Conservation (phyloP, 2,888 invertebrate genomes). For the Eledone cirrhosa region DNA sequence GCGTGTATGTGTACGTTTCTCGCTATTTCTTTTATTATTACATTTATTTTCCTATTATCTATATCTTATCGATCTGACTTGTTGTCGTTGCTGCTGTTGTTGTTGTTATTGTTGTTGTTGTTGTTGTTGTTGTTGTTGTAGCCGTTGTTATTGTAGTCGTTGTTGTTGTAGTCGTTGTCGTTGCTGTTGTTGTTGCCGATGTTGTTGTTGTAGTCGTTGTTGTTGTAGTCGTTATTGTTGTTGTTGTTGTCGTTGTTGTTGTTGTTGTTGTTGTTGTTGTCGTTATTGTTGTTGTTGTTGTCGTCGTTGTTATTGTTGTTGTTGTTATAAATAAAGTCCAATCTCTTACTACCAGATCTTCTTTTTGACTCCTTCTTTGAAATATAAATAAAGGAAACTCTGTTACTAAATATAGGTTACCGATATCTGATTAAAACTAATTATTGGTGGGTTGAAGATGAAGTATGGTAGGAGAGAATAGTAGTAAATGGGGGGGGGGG, state of each 20-base stretch:
- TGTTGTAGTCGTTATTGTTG: neutral
- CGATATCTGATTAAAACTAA: too few species aligned
- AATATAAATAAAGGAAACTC: too few species aligned
- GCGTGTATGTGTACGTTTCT: neutral
- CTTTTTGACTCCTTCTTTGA: too few species aligned
- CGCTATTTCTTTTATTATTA: neutral
- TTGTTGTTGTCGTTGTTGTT: neutral
- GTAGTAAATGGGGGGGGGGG: too few species aligned
- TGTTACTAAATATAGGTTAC: too few species aligned
- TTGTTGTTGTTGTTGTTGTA: neutral
- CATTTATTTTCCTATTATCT: neutral
- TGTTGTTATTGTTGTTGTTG: neutral
- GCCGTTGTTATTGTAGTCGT: neutral
- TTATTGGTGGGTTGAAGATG: too few species aligned
- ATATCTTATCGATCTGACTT: neutral
- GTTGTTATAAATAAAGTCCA: constrained; percentile 14
- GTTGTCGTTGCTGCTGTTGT: neutral
- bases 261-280: neutral
- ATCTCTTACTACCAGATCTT: too few species aligned
- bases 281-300: neutral
- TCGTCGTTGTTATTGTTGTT: neutral
- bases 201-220: neutral
- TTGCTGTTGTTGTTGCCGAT: neutral
- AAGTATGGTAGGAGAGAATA: too few species aligned
- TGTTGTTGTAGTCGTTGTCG: neutral